phyloP scores from a whole-genome alignment of 30 jellyfish, hydroid and myxozoan species.

The Catostylus mosaicus region DNA sequence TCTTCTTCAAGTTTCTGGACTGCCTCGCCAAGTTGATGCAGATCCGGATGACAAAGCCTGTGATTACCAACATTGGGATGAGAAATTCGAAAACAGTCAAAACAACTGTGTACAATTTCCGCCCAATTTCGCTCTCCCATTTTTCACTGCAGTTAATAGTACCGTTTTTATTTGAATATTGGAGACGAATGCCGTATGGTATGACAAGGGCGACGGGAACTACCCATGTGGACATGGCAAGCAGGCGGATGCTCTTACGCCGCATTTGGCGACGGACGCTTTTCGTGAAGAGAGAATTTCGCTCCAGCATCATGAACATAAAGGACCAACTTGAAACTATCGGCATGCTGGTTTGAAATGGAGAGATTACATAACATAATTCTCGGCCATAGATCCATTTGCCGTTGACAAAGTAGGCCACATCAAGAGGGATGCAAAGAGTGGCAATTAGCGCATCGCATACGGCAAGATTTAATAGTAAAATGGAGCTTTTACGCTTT shows the following conservation, averaged over 20 bases:
- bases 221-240: conserved; percentile 72
- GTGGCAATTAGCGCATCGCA: conserved; percentile 70
- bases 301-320: conserved; percentile 74
- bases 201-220: conserved; percentile 68
- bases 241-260: conserved; percentile 39
- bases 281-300: conserved; percentile 58
- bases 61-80: conserved; percentile 51
- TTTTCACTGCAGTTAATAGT: conserved; percentile 20
- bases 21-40: conserved; percentile 48
- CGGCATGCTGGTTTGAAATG: conserved; percentile 77
- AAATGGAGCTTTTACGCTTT: conserved; percentile 65
- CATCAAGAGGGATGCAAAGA: conserved; percentile 69
- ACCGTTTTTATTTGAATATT: conserved; percentile 16
- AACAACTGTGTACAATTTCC: conserved; percentile 52
- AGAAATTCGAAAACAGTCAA: conserved; percentile 61
- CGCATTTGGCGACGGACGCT: conserved; percentile 31
- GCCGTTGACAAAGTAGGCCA: conserved; percentile 52
- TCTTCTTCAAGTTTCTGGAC: conserved; percentile 32
- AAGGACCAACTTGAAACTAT: conserved; percentile 82
- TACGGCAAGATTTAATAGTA: conserved; percentile 66
- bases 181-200: conserved; percentile 73
- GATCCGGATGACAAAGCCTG: conserved; percentile 42
- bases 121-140: conserved; percentile 51
- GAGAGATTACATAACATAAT: conserved; percentile 67
- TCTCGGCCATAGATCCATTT: conserved; percentile 57